Evolutionary conservation across 2,797 vertebrate genomes (phyloP), one percentile per base, ranked within the genome.

Genomic region (Onychomys arenicola): DNA sequence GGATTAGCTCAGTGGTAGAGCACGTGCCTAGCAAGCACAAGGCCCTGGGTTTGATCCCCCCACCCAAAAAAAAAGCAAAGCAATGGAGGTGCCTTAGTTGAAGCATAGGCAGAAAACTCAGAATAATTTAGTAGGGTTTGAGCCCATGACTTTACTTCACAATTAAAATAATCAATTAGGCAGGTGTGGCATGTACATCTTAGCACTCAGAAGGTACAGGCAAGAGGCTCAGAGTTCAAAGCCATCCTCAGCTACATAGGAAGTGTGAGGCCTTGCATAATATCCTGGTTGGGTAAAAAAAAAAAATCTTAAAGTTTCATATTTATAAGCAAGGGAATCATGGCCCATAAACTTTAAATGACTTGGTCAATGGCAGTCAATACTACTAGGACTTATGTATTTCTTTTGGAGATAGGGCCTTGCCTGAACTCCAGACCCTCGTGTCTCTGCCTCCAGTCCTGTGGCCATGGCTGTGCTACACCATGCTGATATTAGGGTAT

Each of bases 81-180:
- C 69, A 13, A 90, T 0, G 32, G 55, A 96, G 9, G 6, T 75
- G 23, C 17, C 71, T 25, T 93, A 89, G 14, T 13, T 94, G 34
- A 95, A 91, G 46, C 52, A 96, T 73, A 84, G 55, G 69, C 4
- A 81, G 59, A 97, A 96, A 93, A 94, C 32, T 59, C 27, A 94
- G 73, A 94, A 95, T 57, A 93, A 80, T n/a, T 92, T 89, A 88
- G 7, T 43, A 25, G 46, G 77, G 46, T 69, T 57, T 93, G 49
- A 65, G 6, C 52, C 67, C 52, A 88, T 73, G 67, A 92, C 21
- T 91, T 73, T 57, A 57, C 59, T 63, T 46, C 57, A 87, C 63
- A 90, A 65, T 43, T 94, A 52, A 96, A 93, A 67, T 86, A 65
- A 91, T 86, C 49, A 90, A 92, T 29, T 82, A 82, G 80, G 13